phyloP scores from a whole-genome alignment of 2,113 vertebrate species.

The Antechinus flavipes region DNA sequence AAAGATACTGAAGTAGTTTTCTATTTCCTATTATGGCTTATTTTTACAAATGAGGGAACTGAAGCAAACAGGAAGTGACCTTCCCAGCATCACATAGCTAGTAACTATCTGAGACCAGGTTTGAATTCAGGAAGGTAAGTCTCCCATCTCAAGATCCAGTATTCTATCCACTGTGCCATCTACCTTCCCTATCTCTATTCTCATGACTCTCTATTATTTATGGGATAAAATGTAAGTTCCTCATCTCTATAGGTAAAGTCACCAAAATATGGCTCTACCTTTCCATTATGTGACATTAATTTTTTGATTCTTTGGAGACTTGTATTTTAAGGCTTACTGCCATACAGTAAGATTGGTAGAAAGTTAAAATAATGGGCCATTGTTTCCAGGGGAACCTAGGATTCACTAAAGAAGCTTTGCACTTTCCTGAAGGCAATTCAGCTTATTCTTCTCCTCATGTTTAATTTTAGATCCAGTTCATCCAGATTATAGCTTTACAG shows the following conservation, averaged over 20 bases:
- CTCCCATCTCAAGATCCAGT: not conserved
- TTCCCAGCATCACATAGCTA: not conserved
- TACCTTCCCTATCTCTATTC: not conserved
- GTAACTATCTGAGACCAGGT: not conserved
- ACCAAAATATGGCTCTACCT: not conserved
- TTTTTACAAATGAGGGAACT: not conserved
- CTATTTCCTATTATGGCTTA: not conserved
- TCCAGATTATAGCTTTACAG: not conserved
- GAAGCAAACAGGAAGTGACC: constrained; percentile 4
- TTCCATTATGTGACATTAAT: not conserved
- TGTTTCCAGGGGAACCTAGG: not conserved
- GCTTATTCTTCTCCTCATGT: not conserved
- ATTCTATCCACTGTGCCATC: not conserved
- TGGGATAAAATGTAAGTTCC: not conserved
- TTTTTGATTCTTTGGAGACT: not conserved
- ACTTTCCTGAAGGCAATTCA: not conserved
- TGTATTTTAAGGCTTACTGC: not conserved
- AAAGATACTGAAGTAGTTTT: not conserved
- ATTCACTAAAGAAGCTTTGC: not conserved
- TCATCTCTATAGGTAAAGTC: not conserved
- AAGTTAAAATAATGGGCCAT: not conserved
- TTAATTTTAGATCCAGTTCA: not conserved
- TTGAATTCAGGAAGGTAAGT: not conserved
- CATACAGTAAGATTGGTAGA: not conserved
- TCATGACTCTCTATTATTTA: not conserved